Evolutionary conservation across 2,113 vertebrate species (phyloP).

Genomic region (Gobiocypris rarus): DNA sequence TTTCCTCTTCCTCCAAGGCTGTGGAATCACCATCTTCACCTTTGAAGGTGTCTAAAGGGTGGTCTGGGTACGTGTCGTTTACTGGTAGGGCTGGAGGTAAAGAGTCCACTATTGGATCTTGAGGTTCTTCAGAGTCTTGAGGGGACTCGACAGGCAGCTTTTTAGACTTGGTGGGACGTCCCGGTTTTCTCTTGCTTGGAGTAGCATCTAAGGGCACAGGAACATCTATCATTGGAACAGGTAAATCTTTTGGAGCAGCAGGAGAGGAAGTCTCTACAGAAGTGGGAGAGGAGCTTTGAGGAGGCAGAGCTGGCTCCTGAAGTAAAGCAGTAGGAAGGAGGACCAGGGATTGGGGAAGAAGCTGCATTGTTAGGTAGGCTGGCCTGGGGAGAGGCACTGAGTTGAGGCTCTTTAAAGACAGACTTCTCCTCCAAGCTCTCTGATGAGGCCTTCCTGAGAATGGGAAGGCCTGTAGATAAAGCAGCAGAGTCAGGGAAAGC

Average conservation of each 20-base stretch:
- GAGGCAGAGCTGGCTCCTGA: conserved; percentile 60
- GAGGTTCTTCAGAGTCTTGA: conserved; percentile 76
- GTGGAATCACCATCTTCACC: conserved; percentile 72
- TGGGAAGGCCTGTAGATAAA: conserved; percentile 67
- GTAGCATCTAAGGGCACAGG: conserved; percentile 73
- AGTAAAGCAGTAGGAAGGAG: conserved; percentile 65
- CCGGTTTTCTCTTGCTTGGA: conserved; percentile 83
- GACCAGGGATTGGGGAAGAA: conserved; percentile 70
- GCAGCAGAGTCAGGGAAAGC: conserved; percentile 89
- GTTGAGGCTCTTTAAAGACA: conserved; percentile 83
- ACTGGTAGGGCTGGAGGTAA: conserved; percentile 67
- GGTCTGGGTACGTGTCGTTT: conserved; percentile 69
- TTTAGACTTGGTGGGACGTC: conserved; percentile 82
- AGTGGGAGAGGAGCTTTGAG: conserved; percentile 60
- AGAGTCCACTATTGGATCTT: conserved; percentile 60
- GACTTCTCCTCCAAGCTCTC: conserved; percentile 83
- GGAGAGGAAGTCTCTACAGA: conserved; percentile 57
- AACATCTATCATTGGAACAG: conserved; percentile 72
- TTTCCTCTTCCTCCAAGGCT: conserved; percentile 45
- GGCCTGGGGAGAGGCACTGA: conserved; percentile 75
- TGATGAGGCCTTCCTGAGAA: conserved; percentile 82
- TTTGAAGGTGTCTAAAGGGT: conserved; percentile 78
- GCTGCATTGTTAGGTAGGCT: conserved; percentile 73
- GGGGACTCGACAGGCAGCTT: conserved; percentile 70
- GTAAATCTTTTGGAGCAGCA: conserved; percentile 70